phyloP scores from a whole-genome alignment of 2,888 invertebrate genomes.

The Caenorhabditis panamensis region DNA sequence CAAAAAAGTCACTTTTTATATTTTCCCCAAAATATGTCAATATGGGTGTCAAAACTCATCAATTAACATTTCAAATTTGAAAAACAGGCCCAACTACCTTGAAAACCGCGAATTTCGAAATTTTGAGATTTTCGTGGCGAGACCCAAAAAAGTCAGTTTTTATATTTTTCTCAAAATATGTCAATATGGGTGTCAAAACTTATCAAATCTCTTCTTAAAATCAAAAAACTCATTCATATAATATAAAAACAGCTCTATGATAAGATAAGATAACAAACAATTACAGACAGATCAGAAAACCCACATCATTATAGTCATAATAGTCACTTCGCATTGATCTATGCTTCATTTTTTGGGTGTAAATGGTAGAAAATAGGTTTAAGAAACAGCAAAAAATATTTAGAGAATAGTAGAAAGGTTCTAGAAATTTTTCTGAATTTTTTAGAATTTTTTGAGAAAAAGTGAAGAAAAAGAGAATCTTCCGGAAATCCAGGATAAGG shows the following conservation, averaged over 20 bases:
- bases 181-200: slow-evolving; percentile 4
- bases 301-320: slow-evolving; percentile 45
- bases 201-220: neutral
- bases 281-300: no score
- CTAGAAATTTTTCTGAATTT: neutral
- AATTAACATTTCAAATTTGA: neutral
- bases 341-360: neutral
- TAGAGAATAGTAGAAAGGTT: neutral
- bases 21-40: neutral
- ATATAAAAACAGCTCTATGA: neutral
- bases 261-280: neutral
- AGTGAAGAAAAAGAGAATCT: slow-evolving; percentile 1
- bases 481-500: slow-evolving; percentile 20
- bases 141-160: neutral
- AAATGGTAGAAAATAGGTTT: neutral
- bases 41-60: slow-evolving; percentile 2
- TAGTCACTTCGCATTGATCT: slow-evolving; percentile 22
- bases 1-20: neutral
- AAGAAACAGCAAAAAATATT: slow-evolving; percentile 20
- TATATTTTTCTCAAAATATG: neutral
- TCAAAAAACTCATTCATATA: neutral
- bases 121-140: neutral
- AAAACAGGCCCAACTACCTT: neutral
- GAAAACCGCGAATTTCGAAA: neutral
- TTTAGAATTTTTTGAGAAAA: no score